A percentile compares a stretch with the other conserved stretches of the same genome.
Conservation (phyloP, 2,888 invertebrate genomes). For the Noctuana brunneofusca region DNA sequence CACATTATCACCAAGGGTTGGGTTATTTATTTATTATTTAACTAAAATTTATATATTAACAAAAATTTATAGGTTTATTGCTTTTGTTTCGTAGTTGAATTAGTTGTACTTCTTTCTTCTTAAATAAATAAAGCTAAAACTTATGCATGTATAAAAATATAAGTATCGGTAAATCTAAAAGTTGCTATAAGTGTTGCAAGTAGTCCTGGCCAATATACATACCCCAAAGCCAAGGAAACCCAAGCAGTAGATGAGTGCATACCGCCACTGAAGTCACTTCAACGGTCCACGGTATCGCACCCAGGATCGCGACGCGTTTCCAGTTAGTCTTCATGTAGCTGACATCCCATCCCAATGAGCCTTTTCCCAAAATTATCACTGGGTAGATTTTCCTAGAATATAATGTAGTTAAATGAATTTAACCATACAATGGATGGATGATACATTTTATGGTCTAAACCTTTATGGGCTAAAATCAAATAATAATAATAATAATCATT, state of each 20-base stretch:
- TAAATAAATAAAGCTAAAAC: background rate
- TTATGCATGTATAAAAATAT: background rate
- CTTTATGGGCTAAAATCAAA: too few relatives aligned
- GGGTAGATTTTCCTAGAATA: slow-evolving; percentile 69
- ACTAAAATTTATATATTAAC: too few relatives aligned
- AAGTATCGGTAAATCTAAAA: background rate
- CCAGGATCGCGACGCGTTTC: slow-evolving; percentile 60
- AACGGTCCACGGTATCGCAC: slow-evolving; percentile 64
- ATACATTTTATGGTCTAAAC: too few relatives aligned
- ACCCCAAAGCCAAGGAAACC: slow-evolving; percentile 75
- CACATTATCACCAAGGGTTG: too few relatives aligned
- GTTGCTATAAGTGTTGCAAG: background rate
- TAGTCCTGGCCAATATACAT: slow-evolving; percentile 13
- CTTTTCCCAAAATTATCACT: slow-evolving; percentile 72
- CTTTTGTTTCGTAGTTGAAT: too few relatives aligned
- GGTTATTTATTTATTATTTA: too few relatives aligned
- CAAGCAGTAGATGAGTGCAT: slow-evolving; percentile 60
- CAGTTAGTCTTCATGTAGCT: slow-evolving; percentile 65
- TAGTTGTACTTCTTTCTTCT: too few relatives aligned
- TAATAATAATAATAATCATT: too few relatives aligned
- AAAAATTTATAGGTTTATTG: too few relatives aligned
- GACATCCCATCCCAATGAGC: slow-evolving; percentile 67
- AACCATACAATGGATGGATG: too few relatives aligned
- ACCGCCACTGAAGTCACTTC: slow-evolving; percentile 62
- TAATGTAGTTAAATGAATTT: background rate